A percentile compares a stretch with the other conserved stretches of the same genome.
These are phyloP conservation scores for Dendrolimus kikuchii DNA, from an alignment of 1,140 invertebrate species.

Conservation along the genomic window DNA sequence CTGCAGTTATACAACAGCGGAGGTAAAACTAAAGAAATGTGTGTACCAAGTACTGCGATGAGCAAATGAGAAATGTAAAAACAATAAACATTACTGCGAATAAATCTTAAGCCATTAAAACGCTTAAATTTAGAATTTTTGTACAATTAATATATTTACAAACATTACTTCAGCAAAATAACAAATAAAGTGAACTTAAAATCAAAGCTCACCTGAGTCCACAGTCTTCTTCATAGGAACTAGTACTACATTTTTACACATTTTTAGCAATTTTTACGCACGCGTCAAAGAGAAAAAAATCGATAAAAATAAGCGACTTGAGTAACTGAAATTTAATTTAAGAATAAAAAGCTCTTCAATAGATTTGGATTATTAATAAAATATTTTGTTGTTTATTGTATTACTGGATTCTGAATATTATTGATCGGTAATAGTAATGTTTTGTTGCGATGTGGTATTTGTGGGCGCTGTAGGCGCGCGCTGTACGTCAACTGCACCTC, in stretches of 20 bases:
- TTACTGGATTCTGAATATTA: slow-evolving; percentile 7
- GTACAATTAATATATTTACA: no score
- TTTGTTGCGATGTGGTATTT: not conserved
- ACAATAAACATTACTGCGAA: no score
- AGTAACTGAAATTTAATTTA: no score
- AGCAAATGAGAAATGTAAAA: no score
- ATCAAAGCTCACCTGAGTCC: slow-evolving; percentile 26
- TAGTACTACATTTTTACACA: slow-evolving; percentile 45
- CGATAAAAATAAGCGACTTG: no score
- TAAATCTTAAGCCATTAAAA: no score
- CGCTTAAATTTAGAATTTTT: no score
- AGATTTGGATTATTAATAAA: not conserved
- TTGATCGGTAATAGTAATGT: slow-evolving; percentile 5
- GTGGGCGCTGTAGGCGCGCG: no score
- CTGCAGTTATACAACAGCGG: not conserved
- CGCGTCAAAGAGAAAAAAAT: not conserved
- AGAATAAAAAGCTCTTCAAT: no score
- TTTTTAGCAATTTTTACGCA: slow-evolving; percentile 19
- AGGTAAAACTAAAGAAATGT: not conserved
- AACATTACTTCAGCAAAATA: not conserved
- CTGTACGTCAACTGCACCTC: no score
- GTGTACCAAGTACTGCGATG: no score
- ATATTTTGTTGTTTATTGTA: slow-evolving; percentile 4
- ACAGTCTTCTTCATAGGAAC: slow-evolving; percentile 29
- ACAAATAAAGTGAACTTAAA: slow-evolving; percentile 7